These are phyloP conservation scores for Brachypodius melanocephalos DNA, from an alignment of 2,113 vertebrate genomes.

Conservation along the genomic window DNA sequence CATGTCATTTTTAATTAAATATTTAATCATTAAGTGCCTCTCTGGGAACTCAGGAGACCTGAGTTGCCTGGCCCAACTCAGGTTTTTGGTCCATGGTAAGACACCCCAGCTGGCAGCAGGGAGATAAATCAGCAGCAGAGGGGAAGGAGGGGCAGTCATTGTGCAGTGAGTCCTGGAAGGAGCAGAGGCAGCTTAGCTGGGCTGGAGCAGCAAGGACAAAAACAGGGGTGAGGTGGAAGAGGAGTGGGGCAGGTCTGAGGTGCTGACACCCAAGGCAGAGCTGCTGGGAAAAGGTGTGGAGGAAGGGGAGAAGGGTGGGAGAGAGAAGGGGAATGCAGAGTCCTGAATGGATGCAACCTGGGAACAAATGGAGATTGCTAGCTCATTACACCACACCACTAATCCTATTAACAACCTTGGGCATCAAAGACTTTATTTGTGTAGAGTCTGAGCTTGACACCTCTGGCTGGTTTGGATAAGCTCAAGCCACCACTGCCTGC, in stretches of 20 bases:
- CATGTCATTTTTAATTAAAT: not conserved
- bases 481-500: not conserved
- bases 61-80: not conserved
- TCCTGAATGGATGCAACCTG: not conserved
- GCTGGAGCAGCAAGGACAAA: not conserved
- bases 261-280: not conserved
- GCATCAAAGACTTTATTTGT: not conserved
- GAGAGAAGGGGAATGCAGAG: not conserved
- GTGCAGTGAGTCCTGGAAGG: accelerated
- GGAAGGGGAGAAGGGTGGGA: not conserved
- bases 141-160: not conserved
- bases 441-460: not conserved
- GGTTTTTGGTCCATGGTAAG: not conserved
- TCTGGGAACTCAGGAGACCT: not conserved
- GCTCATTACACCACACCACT: not conserved
- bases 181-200: not conserved
- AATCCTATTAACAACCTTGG: not conserved
- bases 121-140: not conserved
- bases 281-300: not conserved
- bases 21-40: not conserved
- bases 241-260: not conserved
- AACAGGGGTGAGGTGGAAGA: not conserved
- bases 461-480: not conserved
- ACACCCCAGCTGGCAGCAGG: accelerated
- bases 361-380: not conserved